Percentiles rank a stretch among this genome's conserved stretches.
phyloP scores from a whole-genome alignment of 64 coral and sea anemone species.

The Cladopsammia gracilis region DNA sequence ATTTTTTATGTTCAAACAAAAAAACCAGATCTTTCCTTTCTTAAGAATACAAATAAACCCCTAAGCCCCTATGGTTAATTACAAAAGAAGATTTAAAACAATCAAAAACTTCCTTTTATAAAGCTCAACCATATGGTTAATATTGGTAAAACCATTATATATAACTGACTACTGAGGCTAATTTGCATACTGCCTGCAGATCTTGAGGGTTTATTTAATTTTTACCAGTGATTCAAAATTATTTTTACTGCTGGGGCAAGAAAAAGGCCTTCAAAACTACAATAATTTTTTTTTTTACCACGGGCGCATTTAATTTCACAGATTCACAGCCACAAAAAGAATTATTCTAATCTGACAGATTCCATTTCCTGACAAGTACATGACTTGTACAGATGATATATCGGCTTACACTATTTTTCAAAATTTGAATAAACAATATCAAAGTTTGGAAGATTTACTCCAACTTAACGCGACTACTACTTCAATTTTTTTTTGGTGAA shows the following conservation, averaged over 20 bases:
- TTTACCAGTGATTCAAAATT: not conserved
- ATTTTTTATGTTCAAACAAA: not conserved
- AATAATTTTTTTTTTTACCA: too few species aligned
- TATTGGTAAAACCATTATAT: not conserved
- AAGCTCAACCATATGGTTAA: not conserved
- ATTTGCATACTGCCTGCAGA: conserved; percentile 1
- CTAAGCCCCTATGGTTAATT: not conserved
- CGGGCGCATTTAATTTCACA: not conserved
- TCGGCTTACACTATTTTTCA: not conserved
- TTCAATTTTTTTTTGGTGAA: not conserved
- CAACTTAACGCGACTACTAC: not conserved
- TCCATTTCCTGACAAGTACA: not conserved
- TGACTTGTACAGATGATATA: not conserved
- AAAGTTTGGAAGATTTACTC: not conserved
- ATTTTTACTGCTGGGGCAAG: too few species aligned
- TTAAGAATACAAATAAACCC: not conserved
- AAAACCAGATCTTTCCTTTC: conserved; percentile 14
- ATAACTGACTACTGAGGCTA: not conserved
- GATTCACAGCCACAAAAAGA: not conserved
- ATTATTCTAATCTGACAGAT: not conserved
- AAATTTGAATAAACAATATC: not conserved
- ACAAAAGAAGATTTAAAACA: conserved; percentile 8
- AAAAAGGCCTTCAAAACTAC: too few species aligned
- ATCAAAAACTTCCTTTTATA: conserved; percentile 6
- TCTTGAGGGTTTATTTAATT: not conserved